Base-by-base conservation (phyloP, 2,113 vertebrate genomes). In the Psittacara wagleri region DNA sequence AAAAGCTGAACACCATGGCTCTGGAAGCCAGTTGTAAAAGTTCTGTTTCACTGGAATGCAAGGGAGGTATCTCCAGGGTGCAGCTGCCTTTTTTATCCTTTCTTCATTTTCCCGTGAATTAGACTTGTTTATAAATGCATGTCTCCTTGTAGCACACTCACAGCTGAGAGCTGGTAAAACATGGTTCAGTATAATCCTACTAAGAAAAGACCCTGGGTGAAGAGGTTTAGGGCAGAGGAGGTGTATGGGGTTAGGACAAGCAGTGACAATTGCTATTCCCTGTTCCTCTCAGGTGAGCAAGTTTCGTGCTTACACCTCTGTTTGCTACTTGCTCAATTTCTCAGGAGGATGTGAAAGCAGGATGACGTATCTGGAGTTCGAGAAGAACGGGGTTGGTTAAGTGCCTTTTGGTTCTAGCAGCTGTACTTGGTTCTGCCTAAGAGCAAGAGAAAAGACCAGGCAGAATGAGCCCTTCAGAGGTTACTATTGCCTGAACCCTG, bases 1-100 rank as follows among this genome's bases (percentile, higher is more conserved):
- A 27, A 5, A 10, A 62, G 48, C 20, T 57, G 27, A 15, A 15
- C 55, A 3, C 1, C 3, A 0, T 4, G 29, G n/a, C 7, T 48
- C 25, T 48, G 89, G 33, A n/a, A 57, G 29, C 11, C 24, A 22
- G 49, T 7, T 11, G 52, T 16, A 2, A 17, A 51, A 29, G n/a
- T 22, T 44, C 18, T 12, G 5, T 35, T 33, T 18, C 17, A 1
- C 33, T 55, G 39, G 41, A 46, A 15, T 2, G 23, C 28, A 23
- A 28, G 18, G 70, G 12, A 33, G 17, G 18, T 25, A 6, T 11
- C 49, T 13, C 19, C 44, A 5, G 23, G 0, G 25, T 52, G 72
- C 73, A 64, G 62, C 67, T 85, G 88, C 55, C 70, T 62, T 62
- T 11, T 20, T 54, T 11, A 8, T 28, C 62, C 52, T 37, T n/a